These are phyloP conservation scores for Mesorhabditis spiculigera DNA, from an alignment of 2,888 invertebrate genomes.

Conservation along the genomic window DNA sequence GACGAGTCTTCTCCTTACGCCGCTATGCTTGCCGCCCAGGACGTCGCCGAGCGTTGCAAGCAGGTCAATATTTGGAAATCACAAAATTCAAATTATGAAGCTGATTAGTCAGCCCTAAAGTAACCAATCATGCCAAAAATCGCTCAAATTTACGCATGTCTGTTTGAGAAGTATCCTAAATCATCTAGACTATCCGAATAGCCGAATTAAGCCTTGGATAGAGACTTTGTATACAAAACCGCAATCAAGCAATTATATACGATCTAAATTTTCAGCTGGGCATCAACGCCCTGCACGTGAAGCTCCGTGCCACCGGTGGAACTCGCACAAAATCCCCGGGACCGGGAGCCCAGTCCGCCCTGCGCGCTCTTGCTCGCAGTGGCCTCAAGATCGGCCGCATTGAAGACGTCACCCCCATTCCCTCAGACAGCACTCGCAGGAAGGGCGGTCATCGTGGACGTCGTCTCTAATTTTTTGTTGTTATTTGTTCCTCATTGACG, in stretches of 20 bases:
- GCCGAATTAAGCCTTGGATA: no score
- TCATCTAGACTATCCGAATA: no score
- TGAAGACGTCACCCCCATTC: slow-evolving; percentile 96
- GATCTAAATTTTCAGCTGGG: slow-evolving; percentile 64
- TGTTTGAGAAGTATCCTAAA: no score
- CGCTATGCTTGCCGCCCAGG: slow-evolving; percentile 99
- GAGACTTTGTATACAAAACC: no score
- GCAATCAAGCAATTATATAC: no score
- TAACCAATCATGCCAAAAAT: no score
- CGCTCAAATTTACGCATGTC: no score
- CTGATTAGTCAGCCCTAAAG: no score
- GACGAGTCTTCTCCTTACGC: slow-evolving; percentile 99
- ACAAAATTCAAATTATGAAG: background rate
- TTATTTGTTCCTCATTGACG: background rate
- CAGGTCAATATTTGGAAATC: slow-evolving; percentile 64
- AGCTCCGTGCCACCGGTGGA: slow-evolving; percentile 95
- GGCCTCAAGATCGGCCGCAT: slow-evolving; percentile 99
- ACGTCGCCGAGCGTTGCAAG: slow-evolving; percentile 98
- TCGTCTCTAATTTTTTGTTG: slow-evolving; percentile 74
- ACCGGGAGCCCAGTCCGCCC: slow-evolving; percentile 92
- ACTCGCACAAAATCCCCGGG: slow-evolving; percentile 63
- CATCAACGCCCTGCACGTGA: slow-evolving; percentile 95
- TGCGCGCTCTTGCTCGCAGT: slow-evolving; percentile 93
- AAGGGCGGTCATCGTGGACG: slow-evolving; percentile 99
- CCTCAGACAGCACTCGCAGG: slow-evolving; percentile 96